phyloP scores from a whole-genome alignment of 2,888 invertebrate genomes.

The Xanthia icteritia region DNA sequence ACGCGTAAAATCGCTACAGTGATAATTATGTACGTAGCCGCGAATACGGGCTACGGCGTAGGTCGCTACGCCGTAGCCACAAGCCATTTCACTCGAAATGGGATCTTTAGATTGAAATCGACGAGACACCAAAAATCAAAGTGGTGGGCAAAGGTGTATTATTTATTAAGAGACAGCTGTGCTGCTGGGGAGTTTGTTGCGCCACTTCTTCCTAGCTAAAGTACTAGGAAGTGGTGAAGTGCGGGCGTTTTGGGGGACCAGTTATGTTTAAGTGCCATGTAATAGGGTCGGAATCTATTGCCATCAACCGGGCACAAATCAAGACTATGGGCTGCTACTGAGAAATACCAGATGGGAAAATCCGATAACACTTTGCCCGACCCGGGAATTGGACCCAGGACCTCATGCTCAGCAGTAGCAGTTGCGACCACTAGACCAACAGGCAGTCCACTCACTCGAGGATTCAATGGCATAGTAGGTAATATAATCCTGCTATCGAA shows the following conservation, averaged over 20 bases:
- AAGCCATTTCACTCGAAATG: background rate
- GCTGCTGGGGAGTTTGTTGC: background rate
- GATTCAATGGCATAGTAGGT: background rate
- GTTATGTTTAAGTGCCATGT: background rate
- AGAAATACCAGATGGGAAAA: background rate
- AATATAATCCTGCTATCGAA: background rate
- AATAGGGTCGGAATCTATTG: background rate
- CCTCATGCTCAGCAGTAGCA: too few relatives aligned
- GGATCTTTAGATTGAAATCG: background rate
- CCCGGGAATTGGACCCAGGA: background rate
- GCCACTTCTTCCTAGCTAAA: background rate
- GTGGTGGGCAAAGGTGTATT: background rate
- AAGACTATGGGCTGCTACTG: background rate
- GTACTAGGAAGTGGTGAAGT: background rate
- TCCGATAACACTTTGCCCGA: background rate
- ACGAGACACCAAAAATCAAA: background rate
- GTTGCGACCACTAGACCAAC: background rate
- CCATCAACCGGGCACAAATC: background rate
- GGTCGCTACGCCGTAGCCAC: background rate
- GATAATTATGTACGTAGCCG: background rate
- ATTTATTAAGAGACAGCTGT: background rate
- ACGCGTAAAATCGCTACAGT: background rate
- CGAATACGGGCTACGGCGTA: conserved; percentile 1
- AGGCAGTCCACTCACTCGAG: background rate
- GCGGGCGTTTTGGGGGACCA: background rate